phyloP scores from a whole-genome alignment of 2,888 invertebrate genomes.

The Encarsia formosa region DNA sequence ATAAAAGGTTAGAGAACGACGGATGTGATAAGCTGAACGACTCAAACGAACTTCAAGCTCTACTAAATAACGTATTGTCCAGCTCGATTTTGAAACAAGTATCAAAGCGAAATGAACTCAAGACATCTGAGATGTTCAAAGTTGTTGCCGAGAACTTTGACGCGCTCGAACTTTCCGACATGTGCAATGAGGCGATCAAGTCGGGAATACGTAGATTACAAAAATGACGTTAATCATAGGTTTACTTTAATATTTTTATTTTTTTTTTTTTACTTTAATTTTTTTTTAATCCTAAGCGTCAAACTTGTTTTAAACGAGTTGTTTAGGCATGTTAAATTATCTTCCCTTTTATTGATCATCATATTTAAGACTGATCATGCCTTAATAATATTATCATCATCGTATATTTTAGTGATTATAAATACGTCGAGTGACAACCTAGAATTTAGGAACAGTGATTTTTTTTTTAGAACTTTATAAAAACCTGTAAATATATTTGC shows the following conservation, averaged over 20 bases:
- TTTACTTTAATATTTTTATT: no score
- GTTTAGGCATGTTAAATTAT: conserved; percentile 1
- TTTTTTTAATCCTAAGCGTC: no score
- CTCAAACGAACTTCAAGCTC: conserved; percentile 7
- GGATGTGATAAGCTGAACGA: neutral
- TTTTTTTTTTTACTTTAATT: no score
- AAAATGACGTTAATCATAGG: no score
- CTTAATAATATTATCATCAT: conserved; percentile 9
- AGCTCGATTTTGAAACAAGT: conserved; percentile 9
- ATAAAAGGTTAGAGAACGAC: neutral
- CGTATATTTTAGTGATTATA: conserved; percentile 10
- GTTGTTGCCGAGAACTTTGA: conserved; percentile 7
- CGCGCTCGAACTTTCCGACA: conserved; percentile 9
- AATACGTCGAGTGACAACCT: conserved; percentile 7
- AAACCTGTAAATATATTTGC: conserved; percentile 23
- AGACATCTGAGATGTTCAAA: conserved; percentile 11
- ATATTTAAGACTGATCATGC: conserved; percentile 22
- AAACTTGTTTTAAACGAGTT: conserved; percentile 18
- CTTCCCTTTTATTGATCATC: conserved; percentile 7
- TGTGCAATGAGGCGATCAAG: conserved; percentile 18
- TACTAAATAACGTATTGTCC: conserved; percentile 5
- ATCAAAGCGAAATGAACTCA: conserved; percentile 3
- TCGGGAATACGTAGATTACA: conserved; percentile 5
- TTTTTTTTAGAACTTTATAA: conserved; percentile 8
- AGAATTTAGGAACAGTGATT: conserved; percentile 10